Conservation (phyloP, 2,888 invertebrate genomes). For the Euplexia lucipara region DNA sequence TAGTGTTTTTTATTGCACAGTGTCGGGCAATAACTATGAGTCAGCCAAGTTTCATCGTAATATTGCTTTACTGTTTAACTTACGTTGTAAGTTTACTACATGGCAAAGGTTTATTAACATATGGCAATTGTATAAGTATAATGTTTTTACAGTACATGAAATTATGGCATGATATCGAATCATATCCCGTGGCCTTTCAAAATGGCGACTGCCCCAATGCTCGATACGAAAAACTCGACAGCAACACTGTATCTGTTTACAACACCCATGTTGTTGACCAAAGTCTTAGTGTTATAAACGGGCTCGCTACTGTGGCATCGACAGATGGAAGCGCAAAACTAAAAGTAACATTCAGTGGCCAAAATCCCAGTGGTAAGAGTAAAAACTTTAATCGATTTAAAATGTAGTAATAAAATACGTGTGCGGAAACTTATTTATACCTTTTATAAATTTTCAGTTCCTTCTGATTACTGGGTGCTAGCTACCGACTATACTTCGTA, state of each 20-base stretch:
- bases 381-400: not conserved
- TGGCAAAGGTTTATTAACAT: too few species aligned
- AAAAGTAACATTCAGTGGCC: conserved; percentile 91
- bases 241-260: conserved; percentile 51
- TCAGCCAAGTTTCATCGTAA: too few species aligned
- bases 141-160: conserved; percentile 71
- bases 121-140: too few species aligned
- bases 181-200: conserved; percentile 74
- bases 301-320: conserved; percentile 68
- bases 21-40: not conserved
- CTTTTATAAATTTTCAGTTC: conserved; percentile 47
- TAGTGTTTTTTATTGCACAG: not conserved
- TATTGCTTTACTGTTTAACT: too few species aligned
- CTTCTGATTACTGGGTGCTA: conserved; percentile 72
- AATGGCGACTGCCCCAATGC: conserved; percentile 75
- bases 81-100: too few species aligned
- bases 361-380: conserved; percentile 68
- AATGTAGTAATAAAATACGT: too few species aligned
- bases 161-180: conserved; percentile 75
- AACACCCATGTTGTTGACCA: conserved; percentile 73
- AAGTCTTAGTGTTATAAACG: conserved; percentile 66
- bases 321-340: conserved; percentile 91
- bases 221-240: conserved; percentile 61
- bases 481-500: conserved; percentile 91
- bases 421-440: not conserved